Conservation (phyloP, 2,797 vertebrate species). For the Crax fasciolata region DNA sequence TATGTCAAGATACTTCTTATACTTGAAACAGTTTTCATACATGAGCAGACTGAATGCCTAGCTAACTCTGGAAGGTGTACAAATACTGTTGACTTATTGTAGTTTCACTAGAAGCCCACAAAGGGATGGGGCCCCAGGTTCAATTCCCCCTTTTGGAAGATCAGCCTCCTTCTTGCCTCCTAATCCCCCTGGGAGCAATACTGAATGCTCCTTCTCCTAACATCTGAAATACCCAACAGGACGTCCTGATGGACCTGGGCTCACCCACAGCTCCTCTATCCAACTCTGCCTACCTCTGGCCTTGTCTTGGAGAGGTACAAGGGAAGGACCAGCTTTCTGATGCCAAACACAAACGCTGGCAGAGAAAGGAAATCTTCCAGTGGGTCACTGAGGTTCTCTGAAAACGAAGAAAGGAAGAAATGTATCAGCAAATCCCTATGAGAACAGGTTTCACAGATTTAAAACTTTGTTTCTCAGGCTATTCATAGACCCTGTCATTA, state of each 20-base stretch:
- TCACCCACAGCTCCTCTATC: not conserved
- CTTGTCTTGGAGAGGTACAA: not conserved
- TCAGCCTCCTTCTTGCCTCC: not conserved
- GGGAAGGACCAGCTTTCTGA: not conserved
- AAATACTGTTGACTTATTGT: not conserved
- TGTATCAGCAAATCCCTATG: not conserved
- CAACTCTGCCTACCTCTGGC: not conserved
- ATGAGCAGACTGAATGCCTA: not conserved
- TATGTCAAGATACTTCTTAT: not conserved
- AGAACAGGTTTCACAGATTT: not conserved
- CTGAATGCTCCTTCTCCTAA: not conserved
- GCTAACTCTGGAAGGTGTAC: not conserved
- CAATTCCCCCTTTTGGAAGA: not conserved
- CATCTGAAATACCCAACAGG: not conserved
- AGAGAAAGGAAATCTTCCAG: slow-evolving; percentile 4
- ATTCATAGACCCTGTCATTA: not conserved
- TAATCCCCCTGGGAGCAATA: not conserved
- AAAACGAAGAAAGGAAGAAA: not conserved
- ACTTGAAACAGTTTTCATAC: not conserved
- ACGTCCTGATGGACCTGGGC: not conserved
- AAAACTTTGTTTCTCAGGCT: slow-evolving; percentile 19
- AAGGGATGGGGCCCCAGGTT: not conserved
- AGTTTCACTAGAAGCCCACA: not conserved
- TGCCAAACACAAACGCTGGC: not conserved
- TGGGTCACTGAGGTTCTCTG: not conserved